These are phyloP conservation scores for Caenorhabditis japonica DNA, from an alignment of 2,888 invertebrate genomes.

Conservation along the genomic window DNA sequence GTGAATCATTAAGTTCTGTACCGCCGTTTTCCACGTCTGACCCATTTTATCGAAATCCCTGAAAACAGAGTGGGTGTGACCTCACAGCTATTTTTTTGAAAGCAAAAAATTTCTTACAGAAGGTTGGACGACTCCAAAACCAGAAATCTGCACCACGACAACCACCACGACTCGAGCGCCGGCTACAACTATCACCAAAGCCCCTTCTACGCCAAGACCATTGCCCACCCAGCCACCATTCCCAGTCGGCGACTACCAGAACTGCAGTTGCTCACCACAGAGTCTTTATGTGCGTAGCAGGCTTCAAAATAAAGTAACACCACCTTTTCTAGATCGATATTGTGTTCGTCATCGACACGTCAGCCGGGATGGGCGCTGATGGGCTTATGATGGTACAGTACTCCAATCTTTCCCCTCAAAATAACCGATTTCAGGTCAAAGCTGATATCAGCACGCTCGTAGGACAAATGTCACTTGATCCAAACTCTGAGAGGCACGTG, in stretches of 20 bases:
- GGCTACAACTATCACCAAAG: conserved; percentile 19
- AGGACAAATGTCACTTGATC: conserved; percentile 46
- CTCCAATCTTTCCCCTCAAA: not conserved
- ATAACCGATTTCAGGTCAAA: conserved; percentile 11
- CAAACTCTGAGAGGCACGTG: conserved; percentile 25
- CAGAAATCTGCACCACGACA: conserved; percentile 32
- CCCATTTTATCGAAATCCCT: too few relatives aligned
- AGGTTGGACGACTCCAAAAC: conserved; percentile 38
- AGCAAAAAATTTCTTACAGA: conserved; percentile 15
- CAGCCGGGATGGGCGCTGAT: conserved; percentile 34
- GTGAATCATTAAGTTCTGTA: too few relatives aligned
- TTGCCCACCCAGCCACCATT: conserved; percentile 48
- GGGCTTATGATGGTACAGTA: conserved; percentile 36
- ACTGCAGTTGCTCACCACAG: conserved; percentile 42
- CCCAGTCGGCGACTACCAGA: conserved; percentile 50
- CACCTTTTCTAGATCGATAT: conserved; percentile 40
- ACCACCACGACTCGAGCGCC: conserved; percentile 29
- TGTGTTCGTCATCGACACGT: conserved; percentile 44
- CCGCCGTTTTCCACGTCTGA: too few relatives aligned
- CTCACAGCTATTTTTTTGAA: too few relatives aligned
- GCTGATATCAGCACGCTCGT: conserved; percentile 49
- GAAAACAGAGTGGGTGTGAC: too few relatives aligned
- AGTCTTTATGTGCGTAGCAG: conserved; percentile 31
- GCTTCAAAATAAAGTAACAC: not conserved
- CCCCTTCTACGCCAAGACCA: conserved; percentile 15